Evolutionary conservation across 2,797 vertebrate species (phyloP), one percentile per base, ranked within the genome.

Genomic region (Pangasius djambal): DNA sequence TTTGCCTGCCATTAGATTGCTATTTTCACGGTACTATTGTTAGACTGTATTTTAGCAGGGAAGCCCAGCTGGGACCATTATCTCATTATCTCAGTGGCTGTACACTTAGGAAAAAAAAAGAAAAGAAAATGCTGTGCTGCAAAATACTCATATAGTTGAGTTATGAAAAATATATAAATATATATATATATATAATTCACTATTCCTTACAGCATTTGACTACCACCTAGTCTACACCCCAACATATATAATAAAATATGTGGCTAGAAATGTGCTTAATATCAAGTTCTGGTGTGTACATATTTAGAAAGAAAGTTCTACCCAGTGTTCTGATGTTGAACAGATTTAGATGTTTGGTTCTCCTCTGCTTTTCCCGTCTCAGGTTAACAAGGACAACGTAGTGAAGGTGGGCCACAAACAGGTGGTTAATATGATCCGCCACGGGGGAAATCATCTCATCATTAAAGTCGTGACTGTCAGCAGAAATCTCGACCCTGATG

Each of bases 391-490:
- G 89, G 97, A 98, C 92, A 98, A 98, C 1, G 97, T 98, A 18
- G 97, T 98, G 88, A 98, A 98, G 91, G 97, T 98, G 48, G 97
- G 97, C 87, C 97, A 98, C 95, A 96, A 97, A 92, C 97, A 98
- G 93, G 97, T 98, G 93, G 97, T 98, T 92, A 97, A 96, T 92
- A 97, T 97, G 97, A 98, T 98, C 91, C 96, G 97, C 63, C 97
- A 97, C 78, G 97, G 97, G 75, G 97, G 97, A 52, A 98, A 97
- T 92, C 96, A 97, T 92, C 95, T 98, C 9, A 91, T 97, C 91
- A 97, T 98, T 86, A 98, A 98, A 92, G 97, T 98, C 91, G 97
- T 98, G 89, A 98, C 97, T 0, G 97, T 98, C 92, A 97, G 96
- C 94, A 95, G 97, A 94, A 97, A 95, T 94, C 96, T 97, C 61